A percentile compares a stretch with the other conserved stretches of the same genome.
These are phyloP conservation scores for Arremon brunneinucha DNA, from an alignment of 2,797 vertebrate species.

Conservation along the genomic window DNA sequence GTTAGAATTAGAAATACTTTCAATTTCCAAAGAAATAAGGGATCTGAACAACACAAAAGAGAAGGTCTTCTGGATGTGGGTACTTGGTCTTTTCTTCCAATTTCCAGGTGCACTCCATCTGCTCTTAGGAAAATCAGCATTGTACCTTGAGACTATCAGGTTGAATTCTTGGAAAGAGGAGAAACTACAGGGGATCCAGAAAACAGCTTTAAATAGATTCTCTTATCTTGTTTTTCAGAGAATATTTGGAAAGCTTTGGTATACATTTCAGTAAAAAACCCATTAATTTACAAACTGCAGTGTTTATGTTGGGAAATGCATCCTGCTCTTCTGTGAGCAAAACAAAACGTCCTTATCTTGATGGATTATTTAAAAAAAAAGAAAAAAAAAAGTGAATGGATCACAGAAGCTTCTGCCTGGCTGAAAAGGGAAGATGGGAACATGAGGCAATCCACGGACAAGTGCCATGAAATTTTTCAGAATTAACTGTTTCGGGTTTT, in stretches of 20 bases:
- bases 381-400: not conserved
- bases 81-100: not conserved
- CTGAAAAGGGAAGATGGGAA: not conserved
- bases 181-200: not conserved
- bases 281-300: not conserved
- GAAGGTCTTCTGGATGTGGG: not conserved
- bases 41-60: not conserved
- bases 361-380: not conserved
- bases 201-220: not conserved
- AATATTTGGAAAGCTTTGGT: not conserved
- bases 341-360: not conserved
- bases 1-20: not conserved
- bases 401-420: not conserved
- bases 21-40: not conserved
- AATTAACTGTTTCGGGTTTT: not conserved
- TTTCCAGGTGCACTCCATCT: not conserved
- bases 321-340: not conserved
- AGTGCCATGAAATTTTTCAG: not conserved
- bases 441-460: not conserved
- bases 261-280: not conserved
- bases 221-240: not conserved
- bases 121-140: not conserved
- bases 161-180: not conserved
- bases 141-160: not conserved
- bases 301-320: not conserved